Evolutionary conservation across 2,888 invertebrate genomes (phyloP).

Genomic region (Ormia ochracea): DNA sequence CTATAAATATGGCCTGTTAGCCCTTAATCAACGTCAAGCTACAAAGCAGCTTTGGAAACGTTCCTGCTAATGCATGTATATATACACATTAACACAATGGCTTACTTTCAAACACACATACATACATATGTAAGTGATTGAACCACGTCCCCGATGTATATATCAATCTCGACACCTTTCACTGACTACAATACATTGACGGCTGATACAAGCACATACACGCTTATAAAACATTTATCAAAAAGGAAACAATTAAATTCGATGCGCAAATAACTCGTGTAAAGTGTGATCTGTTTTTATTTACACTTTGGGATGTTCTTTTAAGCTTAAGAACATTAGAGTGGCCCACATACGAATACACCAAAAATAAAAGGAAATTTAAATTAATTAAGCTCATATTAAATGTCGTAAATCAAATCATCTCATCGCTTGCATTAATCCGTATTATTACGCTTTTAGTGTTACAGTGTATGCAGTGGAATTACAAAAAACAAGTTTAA

Average conservation of each 20-base stretch:
- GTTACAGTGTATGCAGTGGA: too few species aligned
- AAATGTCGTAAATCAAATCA: too few species aligned
- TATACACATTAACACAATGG: not conserved
- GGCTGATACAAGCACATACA: conserved; percentile 31
- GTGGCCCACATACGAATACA: too few species aligned
- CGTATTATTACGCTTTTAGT: too few species aligned
- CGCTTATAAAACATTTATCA: conserved; percentile 9
- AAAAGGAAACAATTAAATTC: not conserved
- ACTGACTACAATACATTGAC: conserved; percentile 26
- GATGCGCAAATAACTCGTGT: not conserved
- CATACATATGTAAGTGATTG: not conserved
- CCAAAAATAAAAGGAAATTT: too few species aligned
- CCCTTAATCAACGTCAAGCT: not conserved
- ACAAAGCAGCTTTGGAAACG: not conserved
- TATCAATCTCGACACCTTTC: not conserved
- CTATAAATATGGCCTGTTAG: too few species aligned
- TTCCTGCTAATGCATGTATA: not conserved
- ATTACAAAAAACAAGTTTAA: too few species aligned
- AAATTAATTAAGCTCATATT: too few species aligned
- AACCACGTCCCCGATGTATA: not conserved
- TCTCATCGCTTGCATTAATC: too few species aligned
- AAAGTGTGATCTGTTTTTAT: not conserved
- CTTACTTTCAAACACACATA: too few species aligned
- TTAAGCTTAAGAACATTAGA: too few species aligned
- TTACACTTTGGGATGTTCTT: not conserved